Base-by-base conservation (phyloP, 2,113 vertebrate genomes). In the Paracyprichromis sp. region DNA sequence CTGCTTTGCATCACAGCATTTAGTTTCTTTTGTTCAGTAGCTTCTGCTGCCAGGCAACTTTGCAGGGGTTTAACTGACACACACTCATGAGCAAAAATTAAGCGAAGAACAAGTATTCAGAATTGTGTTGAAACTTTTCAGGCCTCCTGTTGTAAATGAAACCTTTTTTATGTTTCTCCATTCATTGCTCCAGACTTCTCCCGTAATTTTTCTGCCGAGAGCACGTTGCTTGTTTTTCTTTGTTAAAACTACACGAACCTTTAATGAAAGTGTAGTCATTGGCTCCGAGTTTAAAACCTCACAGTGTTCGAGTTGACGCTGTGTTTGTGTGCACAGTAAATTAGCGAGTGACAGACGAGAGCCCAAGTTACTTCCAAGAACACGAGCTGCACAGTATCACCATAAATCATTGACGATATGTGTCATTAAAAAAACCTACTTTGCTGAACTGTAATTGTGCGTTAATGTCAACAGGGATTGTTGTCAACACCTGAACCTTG, bases 401-500 rank as follows among this genome's bases (percentile, higher is more conserved):
- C 8, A 63, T 63, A 82, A 88, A 87, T 53, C 36, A 63, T 53
- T 24, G 17, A 43, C 54, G 71, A 43, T 82, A 38, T 59, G 38
- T 76, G 50, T 84, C 66, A 78, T 81, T 78, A 66, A 69, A 90
- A 83, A 83, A 69, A 90, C 24, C 63, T 29, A 14, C 8, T 52
- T 86, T 36, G 38, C 84, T 80, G 36, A 69, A 36, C 73, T 83
- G 21, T 82, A 85, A 90, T 85, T 73, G 36, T 61, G 4, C 24
- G 5, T 92, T 88, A 80, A 54, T 86, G 82, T 79, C 82, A 83
- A 63, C 61, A 21, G 21, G 80, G 82, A 11, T 31, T 82, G 47
- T 69, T 34, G 36, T 73, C 14, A 54, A 45, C 14, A 76, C 40
- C 43, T 92, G 92, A 95, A 93, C 91, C 87, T 86, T 9, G 85